Conservation (phyloP, 2,797 vertebrate genomes). For the Coranthus polyacanthus region DNA sequence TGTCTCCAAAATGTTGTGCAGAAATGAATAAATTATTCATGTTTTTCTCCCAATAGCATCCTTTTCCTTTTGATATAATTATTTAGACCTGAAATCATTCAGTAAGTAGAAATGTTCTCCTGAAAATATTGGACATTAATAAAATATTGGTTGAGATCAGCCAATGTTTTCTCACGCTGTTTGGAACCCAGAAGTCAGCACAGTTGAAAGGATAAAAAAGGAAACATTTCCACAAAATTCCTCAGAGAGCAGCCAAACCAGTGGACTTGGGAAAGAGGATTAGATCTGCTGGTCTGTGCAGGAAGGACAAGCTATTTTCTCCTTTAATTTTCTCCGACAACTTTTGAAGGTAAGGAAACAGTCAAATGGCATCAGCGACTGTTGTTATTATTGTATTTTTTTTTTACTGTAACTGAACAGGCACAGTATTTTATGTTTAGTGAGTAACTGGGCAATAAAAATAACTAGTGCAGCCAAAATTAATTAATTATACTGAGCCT, state of each 20-base stretch:
- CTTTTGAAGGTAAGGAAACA: too few relatives aligned
- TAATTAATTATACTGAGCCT: too few relatives aligned
- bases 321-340: constrained; percentile 22
- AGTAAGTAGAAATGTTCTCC: constrained; percentile 11
- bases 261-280: constrained; percentile 67
- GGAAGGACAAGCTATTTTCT: constrained; percentile 5
- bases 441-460: too few relatives aligned
- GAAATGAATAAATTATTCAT: constrained; percentile 15
- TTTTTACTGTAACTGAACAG: too few relatives aligned
- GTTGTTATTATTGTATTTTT: too few relatives aligned
- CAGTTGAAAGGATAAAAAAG: constrained; percentile 24
- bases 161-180: not conserved
- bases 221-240: constrained; percentile 33
- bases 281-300: constrained; percentile 39
- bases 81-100: constrained; percentile 37
- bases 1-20: not conserved
- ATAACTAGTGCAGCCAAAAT: too few relatives aligned
- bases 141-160: constrained; percentile 23
- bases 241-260: constrained; percentile 19
- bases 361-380: too few relatives aligned
- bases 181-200: not conserved
- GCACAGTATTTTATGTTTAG: too few relatives aligned
- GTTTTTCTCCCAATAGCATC: not conserved
- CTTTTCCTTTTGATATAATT: not conserved
- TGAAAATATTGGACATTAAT: constrained; percentile 3